Base-by-base conservation (phyloP, 2,797 vertebrate species). In the Sebastes matsubarae region DNA sequence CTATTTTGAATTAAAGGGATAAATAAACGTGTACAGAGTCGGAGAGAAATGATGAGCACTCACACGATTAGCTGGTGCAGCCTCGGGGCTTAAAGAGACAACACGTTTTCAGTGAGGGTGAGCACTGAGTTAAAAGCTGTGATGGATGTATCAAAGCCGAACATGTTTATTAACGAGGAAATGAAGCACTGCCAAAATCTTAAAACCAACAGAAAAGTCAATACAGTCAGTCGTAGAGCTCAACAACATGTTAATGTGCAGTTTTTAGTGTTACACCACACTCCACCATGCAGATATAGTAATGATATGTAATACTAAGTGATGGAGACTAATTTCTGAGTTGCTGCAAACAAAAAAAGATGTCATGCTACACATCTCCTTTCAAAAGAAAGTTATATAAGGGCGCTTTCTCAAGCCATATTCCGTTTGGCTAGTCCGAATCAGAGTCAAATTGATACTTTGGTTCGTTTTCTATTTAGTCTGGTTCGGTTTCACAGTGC, bases 11-110 rank as follows among this genome's bases (percentile, higher is more conserved):
- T 75, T 68, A 74, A 79, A 81, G 67, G 63, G 54, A 73, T 81
- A 32, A 83, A 87, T 78, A 71, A 81, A 80, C 24, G n/a, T 77
- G 70, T 25, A 14, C 24, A 61, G 25, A 68, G 54, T 72, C 10
- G 7, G 74, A 42, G 18, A 46, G 36, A 72, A 73, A 66, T 81
- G 85, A 78, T 67, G 75, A 82, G 65, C 77, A 70, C 64, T 89
- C 77, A 10, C 68, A 55, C 46, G 77, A 86, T 79, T 75, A 75
- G 63, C 60, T 27, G 77, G 16, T 30, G 76, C 66, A 75, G 80
- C 82, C 79, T 64, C 4, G 0, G 75, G 75, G 64, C 69, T 83
- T 75, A 67, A 86, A 84, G 71, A 75, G 61, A 36, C 38, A 4
- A 72, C 72, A 29, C 25, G 11, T 66, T 68, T 80, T 59, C 34